Conservation (phyloP, 2,797 vertebrate genomes). For the Gymnoscopelus braueri region DNA sequence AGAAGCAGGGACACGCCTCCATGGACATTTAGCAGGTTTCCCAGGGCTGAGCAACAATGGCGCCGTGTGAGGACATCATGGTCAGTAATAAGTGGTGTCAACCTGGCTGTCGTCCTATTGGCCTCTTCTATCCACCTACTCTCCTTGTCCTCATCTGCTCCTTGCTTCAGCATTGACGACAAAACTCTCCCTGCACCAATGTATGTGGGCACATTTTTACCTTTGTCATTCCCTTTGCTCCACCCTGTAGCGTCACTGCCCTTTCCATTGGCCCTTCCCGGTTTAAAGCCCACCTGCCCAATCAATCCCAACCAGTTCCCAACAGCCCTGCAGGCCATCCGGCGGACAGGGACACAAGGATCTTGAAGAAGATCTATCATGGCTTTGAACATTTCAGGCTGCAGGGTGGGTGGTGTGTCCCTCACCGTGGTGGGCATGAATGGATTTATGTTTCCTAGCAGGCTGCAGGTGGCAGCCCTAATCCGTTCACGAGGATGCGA, state of each 20-base stretch:
- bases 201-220: conserved; percentile 18
- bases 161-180: conserved; percentile 14
- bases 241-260: background rate
- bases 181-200: conserved; percentile 21
- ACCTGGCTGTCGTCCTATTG: conserved; percentile 61
- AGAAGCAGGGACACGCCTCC: conserved; percentile 71
- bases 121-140: conserved; percentile 68
- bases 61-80: conserved; percentile 81
- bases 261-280: conserved; percentile 12
- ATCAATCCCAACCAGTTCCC: conserved; percentile 79
- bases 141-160: conserved; percentile 25
- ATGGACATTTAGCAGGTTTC: conserved; percentile 78
- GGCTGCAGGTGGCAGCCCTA: conserved; percentile 83
- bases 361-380: conserved; percentile 70
- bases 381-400: conserved; percentile 62
- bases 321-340: conserved; percentile 72
- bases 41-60: conserved; percentile 85
- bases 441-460: conserved; percentile 82
- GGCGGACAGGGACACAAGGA: conserved; percentile 65
- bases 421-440: conserved; percentile 24
- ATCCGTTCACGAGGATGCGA: conserved; percentile 78
- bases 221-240: conserved; percentile 31
- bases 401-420: conserved; percentile 14
- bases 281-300: conserved; percentile 31
- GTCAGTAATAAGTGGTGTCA: conserved; percentile 81